A percentile compares a stretch with the other conserved stretches of the same genome.
These are phyloP conservation scores for Actias luna DNA, from an alignment of 2,888 invertebrate species.

Conservation along the genomic window DNA sequence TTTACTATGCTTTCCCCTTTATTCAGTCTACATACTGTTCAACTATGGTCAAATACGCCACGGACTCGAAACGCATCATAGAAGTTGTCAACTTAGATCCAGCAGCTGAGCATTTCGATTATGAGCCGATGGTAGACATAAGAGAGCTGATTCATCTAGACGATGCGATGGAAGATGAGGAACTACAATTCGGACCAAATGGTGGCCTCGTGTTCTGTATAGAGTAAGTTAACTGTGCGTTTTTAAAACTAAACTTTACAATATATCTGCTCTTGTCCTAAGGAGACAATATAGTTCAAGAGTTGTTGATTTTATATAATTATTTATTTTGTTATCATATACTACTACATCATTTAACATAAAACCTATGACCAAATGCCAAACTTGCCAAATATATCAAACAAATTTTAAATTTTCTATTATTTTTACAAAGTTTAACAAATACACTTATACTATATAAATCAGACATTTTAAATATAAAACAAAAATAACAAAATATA, in stretches of 20 bases:
- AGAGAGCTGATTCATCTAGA: conserved; percentile 95
- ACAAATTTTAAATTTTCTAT: too few species aligned
- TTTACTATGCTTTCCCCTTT: background rate
- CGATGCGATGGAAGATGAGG: conserved; percentile 98
- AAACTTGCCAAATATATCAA: too few species aligned
- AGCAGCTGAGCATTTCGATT: conserved; percentile 97
- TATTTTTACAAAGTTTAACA: too few species aligned
- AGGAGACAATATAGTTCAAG: too few species aligned
- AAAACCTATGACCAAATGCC: too few species aligned
- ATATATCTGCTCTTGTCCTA: background rate
- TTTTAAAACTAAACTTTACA: background rate
- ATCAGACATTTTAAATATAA: too few species aligned
- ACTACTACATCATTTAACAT: too few species aligned
- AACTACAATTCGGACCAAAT: conserved; percentile 97
- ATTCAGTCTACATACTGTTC: conserved; percentile 96
- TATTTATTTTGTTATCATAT: too few species aligned
- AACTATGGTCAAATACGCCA: conserved; percentile 92
- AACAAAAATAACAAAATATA: too few species aligned
- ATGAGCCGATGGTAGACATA: conserved; percentile 92
- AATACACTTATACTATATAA: too few species aligned
- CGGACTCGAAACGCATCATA: conserved; percentile 86
- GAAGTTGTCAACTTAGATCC: conserved; percentile 98
- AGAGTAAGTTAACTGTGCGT: conserved; percentile 83
- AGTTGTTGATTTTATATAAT: too few species aligned
- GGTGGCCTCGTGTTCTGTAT: conserved; percentile 98